Percentiles rank a stretch among this genome's conserved stretches.
phyloP scores from a whole-genome alignment of 2,888 invertebrate species.

The Eilema sororculum region DNA sequence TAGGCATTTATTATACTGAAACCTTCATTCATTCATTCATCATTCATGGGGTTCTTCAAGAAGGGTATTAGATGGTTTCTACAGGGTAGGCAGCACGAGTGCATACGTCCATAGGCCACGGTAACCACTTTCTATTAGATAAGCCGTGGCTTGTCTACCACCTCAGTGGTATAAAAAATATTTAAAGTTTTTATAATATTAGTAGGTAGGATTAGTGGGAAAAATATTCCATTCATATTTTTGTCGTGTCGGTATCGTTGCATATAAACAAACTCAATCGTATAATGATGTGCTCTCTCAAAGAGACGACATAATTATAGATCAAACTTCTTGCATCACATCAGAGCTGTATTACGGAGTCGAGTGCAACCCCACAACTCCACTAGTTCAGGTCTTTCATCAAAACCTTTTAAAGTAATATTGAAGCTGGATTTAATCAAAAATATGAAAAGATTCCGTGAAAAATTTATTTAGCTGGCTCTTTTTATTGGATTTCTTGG shows the following conservation, averaged over 20 bases:
- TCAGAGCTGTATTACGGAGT: slow-evolving; percentile 22
- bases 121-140: too few relatives aligned
- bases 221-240: too few relatives aligned
- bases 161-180: too few relatives aligned
- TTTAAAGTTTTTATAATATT: too few relatives aligned
- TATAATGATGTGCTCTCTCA: slow-evolving; percentile 45
- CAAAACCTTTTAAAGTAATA: slow-evolving; percentile 11
- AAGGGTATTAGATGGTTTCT: too few relatives aligned
- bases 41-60: too few relatives aligned
- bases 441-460: slow-evolving; percentile 13
- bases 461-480: slow-evolving; percentile 6
- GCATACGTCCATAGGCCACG: too few relatives aligned
- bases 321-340: slow-evolving; percentile 31
- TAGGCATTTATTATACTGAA: too few relatives aligned
- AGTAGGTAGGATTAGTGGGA: too few relatives aligned
- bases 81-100: too few relatives aligned
- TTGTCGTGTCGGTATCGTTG: slow-evolving; percentile 7
- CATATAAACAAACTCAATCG: slow-evolving; percentile 2
- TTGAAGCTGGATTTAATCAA: slow-evolving; percentile 10
- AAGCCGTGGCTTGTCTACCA: too few relatives aligned
- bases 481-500: slow-evolving; percentile 4
- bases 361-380: slow-evolving; percentile 16
- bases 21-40: too few relatives aligned
- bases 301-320: slow-evolving; percentile 48
- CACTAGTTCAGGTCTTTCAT: slow-evolving; percentile 9